Base-by-base conservation (phyloP, 2,888 invertebrate genomes). In the Synanthedon tipuliformis region DNA sequence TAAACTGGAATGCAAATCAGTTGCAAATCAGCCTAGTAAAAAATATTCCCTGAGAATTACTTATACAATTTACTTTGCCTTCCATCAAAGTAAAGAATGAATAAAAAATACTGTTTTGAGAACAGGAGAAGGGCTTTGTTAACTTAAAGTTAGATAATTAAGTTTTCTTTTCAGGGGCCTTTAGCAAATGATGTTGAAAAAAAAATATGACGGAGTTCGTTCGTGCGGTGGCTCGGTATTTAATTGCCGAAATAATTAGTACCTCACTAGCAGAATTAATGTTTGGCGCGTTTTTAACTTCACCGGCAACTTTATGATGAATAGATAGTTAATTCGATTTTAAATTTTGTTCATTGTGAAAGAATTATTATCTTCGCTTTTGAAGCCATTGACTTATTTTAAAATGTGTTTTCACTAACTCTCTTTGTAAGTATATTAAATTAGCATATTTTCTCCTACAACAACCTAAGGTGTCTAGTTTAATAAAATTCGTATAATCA, bases 231-330 rank as follows among this genome's bases (percentile, higher is more conserved):
- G 68, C 70, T 64, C 60, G 60, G 60, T 65, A 13, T 70, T 67
- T 81, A 81, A 83, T 82, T 83, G 75, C 78, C 75, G 68, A 70
- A 78, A 77, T 79, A 81, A 83, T 83, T 82, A 81, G 78, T 73
- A 73, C 76, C 70, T 78, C 78, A 78, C 78, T 81, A 68, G 71
- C 69, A 69, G 72, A 75, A 48, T 49, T 49, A 49, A 48, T 40
- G 40, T 40, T 40, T 13, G 18, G 18, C 18, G 45, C 61, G 52
- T 54, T 40, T 45, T 40, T 4, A 41, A 16, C 7, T 40, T n/a
- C 48, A 45, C 48, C 15, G 48, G 34, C 62, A 70, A 75, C 65
- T 75, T 71, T 65, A 63, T 73, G 69, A 75, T 75, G 65, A 74
- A 68, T 65, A 63, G 45, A 3, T 45, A 13, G 45, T 15, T 45